Base-by-base conservation (phyloP, 64 coral and sea anemone species). In the Montipora cactus region DNA sequence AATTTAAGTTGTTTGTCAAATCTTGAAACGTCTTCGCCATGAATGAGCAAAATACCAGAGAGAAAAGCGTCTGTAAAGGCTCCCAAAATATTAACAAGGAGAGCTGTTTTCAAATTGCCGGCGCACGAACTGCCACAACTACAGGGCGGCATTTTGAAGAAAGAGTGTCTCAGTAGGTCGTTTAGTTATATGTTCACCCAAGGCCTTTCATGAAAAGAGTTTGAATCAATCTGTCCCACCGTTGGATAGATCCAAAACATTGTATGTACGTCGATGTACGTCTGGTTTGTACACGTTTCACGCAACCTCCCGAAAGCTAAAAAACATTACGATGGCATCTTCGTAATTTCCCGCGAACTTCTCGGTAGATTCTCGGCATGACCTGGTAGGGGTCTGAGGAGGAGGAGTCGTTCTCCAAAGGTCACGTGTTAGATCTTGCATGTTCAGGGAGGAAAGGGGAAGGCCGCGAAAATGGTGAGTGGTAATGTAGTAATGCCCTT, bases 31-130 rank as follows among this genome's bases (percentile, higher is more conserved):
- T 95, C 51, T 25, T 85, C 84, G 11, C 96, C 93, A 69, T 92
- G 96, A 78, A 98, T 88, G 23, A 95, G 79, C 1, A 98, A 88
- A 62, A 95, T 18, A 75, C 28, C 79, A 62, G 94, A 95, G 2
- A 90, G 12, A 47, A 95, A 81, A 83, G 86, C 48, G 83, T 95
- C 94, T 21, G 80, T 14, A 52, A 95, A 25, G 15, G 78, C 86
- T 11, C 59, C 81, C 16, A 88, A 53, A 14, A 79, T 47, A 48
- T 46, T 55, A 18, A 76, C 25, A 66, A 81, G 28, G 50, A 92
- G 62, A 51, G 76, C 59, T 47, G 47, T 80, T 44, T 11, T 59
- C 18, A 79, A 8, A 45, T 21, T 16, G 14, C 15, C 1, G 11
- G 11, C 7, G 53, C 53, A 6, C 53, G 53, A 57, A 57, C 53